Base-by-base conservation (phyloP, 2,797 vertebrate species). In the Bovichtus variegatus region DNA sequence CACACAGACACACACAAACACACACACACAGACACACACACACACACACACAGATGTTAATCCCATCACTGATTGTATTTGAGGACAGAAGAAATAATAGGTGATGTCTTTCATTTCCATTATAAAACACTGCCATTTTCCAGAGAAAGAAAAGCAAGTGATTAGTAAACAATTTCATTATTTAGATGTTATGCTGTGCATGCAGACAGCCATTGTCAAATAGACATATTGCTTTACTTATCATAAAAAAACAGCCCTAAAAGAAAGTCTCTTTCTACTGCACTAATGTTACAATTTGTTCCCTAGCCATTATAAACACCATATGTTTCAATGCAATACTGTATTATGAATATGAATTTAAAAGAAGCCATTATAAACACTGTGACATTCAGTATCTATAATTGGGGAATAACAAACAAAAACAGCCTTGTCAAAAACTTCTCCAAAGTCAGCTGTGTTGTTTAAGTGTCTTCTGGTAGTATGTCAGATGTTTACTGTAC, bases 101-200 rank as follows among this genome's bases (percentile, higher is more conserved):
- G 70, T 75, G 55, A 74, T 41, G 36, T 27, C 21, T 85, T 80
- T 79, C n/a, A 80, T 80, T 85, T 71, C 62, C 67, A 63, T 74
- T 27, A 64, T 23, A 19, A 74, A 69, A 67, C 9, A 16, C 7
- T 57, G 21, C 25, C 19, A 58, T 77, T 60, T 68, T 57, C 34
- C 44, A 0, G 1, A n/a, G 7, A 63, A 74, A 29, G 34, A 72
- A n/a, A 71, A 77, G 70, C 62, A 72, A 69, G 69, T 76, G 69
- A 86, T 87, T 76, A 71, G 36, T 68, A 71, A 85, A 87, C 44
- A 66, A 18, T 57, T 78, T 68, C 16, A 74, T 73, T 71, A 51
- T 55, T 60, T 34, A 60, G 50, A 47, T 57, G 25, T 44, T 25
- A 16, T 51, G 46, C 38, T 58, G 44, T 58, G 58, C 60, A 61